phyloP scores from a whole-genome alignment of 1,140 invertebrate species.

The Zaprionus tsacasi region DNA sequence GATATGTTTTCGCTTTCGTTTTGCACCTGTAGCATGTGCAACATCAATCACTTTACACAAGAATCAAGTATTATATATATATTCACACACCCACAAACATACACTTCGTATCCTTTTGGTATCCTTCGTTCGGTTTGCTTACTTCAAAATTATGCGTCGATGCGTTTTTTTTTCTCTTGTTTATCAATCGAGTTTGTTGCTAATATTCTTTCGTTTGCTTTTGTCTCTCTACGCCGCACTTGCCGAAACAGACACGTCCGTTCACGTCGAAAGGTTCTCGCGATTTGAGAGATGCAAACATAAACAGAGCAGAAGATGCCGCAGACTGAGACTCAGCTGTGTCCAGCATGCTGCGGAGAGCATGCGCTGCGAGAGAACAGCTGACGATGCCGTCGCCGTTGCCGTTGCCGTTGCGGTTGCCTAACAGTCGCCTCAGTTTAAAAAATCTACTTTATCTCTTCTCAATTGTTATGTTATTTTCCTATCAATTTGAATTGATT shows the following conservation, averaged over 20 bases:
- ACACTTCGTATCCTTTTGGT: constrained; percentile 50
- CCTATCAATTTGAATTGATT: background rate
- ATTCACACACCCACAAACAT: constrained; percentile 3
- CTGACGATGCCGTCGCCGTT: constrained; percentile 9
- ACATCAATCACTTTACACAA: constrained; percentile 9
- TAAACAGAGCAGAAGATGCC: constrained; percentile 63
- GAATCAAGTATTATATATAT: background rate
- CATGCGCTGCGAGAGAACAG: constrained; percentile 26
- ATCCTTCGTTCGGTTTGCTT: constrained; percentile 18
- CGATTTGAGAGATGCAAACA: constrained; percentile 70
- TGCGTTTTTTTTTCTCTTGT: constrained; percentile 21
- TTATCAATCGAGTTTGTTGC: constrained; percentile 67
- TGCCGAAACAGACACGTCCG: constrained; percentile 57
- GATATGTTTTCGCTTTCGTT: constrained; percentile 1
- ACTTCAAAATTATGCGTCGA: constrained; percentile 43
- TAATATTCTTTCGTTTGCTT: constrained; percentile 64
- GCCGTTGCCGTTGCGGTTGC: background rate
- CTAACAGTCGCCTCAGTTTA: constrained; percentile 31
- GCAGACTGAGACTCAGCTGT: constrained; percentile 32
- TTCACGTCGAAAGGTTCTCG: constrained; percentile 70
- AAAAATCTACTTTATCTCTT: constrained; percentile 4
- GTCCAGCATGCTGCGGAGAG: constrained; percentile 35
- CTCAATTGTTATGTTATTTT: background rate
- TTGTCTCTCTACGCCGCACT: constrained; percentile 2
- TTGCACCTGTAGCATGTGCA: constrained; percentile 36